These are phyloP conservation scores for Takifugu rubripes DNA, from an alignment of 2,797 vertebrate genomes.

Conservation along the genomic window DNA sequence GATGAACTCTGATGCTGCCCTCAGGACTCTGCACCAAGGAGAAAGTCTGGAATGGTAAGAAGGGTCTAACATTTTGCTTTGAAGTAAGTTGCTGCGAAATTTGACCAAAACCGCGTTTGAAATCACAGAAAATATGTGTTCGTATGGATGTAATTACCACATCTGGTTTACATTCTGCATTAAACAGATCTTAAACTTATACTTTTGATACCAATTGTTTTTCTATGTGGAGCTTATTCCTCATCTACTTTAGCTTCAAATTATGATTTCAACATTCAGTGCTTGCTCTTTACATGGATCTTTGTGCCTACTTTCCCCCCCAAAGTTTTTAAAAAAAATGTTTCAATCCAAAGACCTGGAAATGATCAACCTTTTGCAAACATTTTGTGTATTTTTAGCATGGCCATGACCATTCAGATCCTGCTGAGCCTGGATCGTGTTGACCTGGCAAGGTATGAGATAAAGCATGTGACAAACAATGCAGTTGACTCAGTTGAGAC, in stretches of 20 bases:
- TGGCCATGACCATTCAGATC: slow-evolving; percentile 91
- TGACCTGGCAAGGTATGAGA: slow-evolving; percentile 87
- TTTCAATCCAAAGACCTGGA: neutral
- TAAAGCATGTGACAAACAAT: neutral
- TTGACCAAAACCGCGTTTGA: neutral
- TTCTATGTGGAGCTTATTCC: no score
- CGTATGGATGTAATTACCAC: no score
- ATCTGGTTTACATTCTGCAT: no score
- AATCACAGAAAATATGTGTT: no score
- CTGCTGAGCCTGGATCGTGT: slow-evolving; percentile 90
- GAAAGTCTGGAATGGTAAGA: slow-evolving; percentile 91
- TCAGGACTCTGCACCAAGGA: slow-evolving; percentile 89
- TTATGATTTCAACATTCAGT: no score
- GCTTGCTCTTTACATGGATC: no score
- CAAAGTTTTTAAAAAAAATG: no score
- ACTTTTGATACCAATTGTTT: no score
- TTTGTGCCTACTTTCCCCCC: no score
- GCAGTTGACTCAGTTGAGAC: slow-evolving; percentile 1
- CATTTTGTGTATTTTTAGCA: slow-evolving; percentile 66
- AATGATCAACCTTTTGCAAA: neutral
- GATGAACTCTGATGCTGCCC: slow-evolving; percentile 83
- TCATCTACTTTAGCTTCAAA: no score
- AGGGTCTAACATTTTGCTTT: neutral
- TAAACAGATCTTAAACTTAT: no score
- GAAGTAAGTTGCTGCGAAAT: neutral